Evolutionary conservation across 2,113 vertebrate species (phyloP).

Genomic region (Rhadina sibilatrix): DNA sequence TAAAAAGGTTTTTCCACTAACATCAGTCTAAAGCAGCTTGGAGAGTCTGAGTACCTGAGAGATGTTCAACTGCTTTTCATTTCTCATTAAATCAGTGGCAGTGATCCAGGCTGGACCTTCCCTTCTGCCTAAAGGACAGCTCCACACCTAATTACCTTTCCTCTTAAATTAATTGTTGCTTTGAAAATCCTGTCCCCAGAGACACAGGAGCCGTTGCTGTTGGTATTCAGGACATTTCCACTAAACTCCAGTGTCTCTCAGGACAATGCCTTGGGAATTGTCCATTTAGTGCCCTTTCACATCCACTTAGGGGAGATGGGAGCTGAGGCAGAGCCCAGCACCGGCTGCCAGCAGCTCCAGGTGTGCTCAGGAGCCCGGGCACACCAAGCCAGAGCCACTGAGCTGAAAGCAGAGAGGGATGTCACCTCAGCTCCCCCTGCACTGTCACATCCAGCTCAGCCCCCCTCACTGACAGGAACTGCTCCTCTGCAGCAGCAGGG

Average conservation of each 20-base stretch:
- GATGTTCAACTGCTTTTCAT: not conserved
- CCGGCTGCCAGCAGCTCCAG: too few relatives aligned
- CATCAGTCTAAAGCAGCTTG: not conserved
- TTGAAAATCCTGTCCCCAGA: not conserved
- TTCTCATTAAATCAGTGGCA: not conserved
- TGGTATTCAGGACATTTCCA: not conserved
- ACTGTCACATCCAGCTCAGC: not conserved
- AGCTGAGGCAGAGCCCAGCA: not conserved
- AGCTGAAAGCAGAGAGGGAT: not conserved
- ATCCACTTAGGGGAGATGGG: rapidly evolving
- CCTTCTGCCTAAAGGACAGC: not conserved
- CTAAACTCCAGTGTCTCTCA: not conserved
- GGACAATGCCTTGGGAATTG: not conserved
- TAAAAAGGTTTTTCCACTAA: not conserved
- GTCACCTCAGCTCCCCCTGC: not conserved
- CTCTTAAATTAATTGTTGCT: not conserved
- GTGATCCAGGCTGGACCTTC: not conserved
- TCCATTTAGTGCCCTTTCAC: not conserved
- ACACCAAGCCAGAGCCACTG: not conserved
- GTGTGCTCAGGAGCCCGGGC: too few relatives aligned
- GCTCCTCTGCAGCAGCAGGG: too few relatives aligned
- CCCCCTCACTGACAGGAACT: not conserved
- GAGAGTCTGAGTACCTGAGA: not conserved
- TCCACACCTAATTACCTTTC: not conserved
- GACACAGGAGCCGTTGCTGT: not conserved